Percentiles rank a stretch among this genome's conserved stretches.
phyloP scores from a whole-genome alignment of 2,797 vertebrate genomes.

The Calcarius lapponicus region DNA sequence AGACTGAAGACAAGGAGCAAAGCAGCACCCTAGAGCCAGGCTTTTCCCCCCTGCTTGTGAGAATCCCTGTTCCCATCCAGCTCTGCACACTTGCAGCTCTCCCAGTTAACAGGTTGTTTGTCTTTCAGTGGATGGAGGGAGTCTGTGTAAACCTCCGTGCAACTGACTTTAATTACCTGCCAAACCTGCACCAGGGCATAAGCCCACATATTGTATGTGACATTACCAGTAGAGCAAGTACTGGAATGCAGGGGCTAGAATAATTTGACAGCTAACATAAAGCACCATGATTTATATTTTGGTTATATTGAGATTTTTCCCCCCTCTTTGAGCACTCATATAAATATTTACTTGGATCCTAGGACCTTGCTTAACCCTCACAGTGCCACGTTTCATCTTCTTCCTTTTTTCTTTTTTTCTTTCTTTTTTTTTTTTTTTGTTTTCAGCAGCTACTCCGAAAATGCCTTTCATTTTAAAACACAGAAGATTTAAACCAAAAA shows the following conservation, averaged over 20 bases:
- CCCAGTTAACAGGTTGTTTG: slow-evolving; percentile 52
- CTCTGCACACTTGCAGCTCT: slow-evolving; percentile 18
- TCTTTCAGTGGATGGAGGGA: slow-evolving; percentile 38
- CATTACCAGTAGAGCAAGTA: slow-evolving; percentile 65
- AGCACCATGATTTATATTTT: slow-evolving; percentile 75
- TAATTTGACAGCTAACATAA: slow-evolving; percentile 76
- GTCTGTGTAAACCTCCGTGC: slow-evolving; percentile 53
- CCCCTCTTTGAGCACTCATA: slow-evolving; percentile 71
- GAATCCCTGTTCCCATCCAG: not conserved
- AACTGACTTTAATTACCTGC: slow-evolving; percentile 69
- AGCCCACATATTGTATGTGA: slow-evolving; percentile 52
- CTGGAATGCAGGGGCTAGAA: slow-evolving; percentile 64
- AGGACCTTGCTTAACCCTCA: slow-evolving; percentile 75
- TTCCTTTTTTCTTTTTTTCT: not conserved
- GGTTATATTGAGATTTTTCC: slow-evolving; percentile 68
- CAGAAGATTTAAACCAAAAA: slow-evolving; percentile 52
- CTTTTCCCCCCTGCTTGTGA: not conserved
- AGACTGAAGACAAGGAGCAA: not conserved
- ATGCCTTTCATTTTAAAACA: slow-evolving; percentile 43
- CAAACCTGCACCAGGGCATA: slow-evolving; percentile 62
- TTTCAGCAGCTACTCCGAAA: slow-evolving; percentile 27
- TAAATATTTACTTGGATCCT: slow-evolving; percentile 80
- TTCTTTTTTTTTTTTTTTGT: not conserved
- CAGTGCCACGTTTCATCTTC: slow-evolving; percentile 47
- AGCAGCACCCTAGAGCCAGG: not conserved